A percentile compares a stretch with the other conserved stretches of the same genome.
Conservation (phyloP, 2,888 invertebrate species). For the Eulithis testata region DNA sequence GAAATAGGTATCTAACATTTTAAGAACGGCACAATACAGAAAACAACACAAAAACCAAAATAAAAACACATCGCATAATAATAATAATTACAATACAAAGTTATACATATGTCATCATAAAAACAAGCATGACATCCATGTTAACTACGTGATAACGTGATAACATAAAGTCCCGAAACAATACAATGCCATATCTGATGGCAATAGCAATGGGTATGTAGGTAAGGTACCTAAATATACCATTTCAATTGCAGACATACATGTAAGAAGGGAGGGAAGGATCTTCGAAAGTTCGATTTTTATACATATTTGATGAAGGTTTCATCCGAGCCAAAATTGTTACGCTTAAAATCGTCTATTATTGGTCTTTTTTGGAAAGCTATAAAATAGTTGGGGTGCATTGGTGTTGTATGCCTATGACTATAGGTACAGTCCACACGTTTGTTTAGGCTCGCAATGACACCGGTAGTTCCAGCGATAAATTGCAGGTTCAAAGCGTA, state of each 20-base stretch:
- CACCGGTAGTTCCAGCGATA: slow-evolving; percentile 61
- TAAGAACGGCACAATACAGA: too few species aligned
- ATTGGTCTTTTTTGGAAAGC: slow-evolving; percentile 16
- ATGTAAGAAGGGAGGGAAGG: slow-evolving; percentile 10
- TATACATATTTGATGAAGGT: slow-evolving; percentile 34
- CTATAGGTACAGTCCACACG: slow-evolving; percentile 45
- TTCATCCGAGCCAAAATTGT: slow-evolving; percentile 16
- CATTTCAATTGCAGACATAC: slow-evolving; percentile 6
- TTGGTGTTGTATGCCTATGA: neutral
- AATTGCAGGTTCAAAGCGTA: slow-evolving; percentile 65
- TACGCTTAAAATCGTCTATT: slow-evolving; percentile 13
- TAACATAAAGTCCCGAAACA: slow-evolving; percentile 10
- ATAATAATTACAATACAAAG: too few species aligned
- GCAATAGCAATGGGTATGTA: slow-evolving; percentile 18
- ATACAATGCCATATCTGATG: slow-evolving; percentile 12
- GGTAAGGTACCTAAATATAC: neutral
- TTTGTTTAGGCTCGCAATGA: slow-evolving; percentile 66
- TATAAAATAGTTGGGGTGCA: slow-evolving; percentile 22
- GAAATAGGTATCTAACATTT: too few species aligned
- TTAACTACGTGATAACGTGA: slow-evolving; percentile 13
- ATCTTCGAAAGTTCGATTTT: slow-evolving; percentile 30
- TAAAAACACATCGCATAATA: too few species aligned
- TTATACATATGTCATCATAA: too few species aligned
- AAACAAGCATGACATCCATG: neutral
- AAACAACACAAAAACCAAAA: too few species aligned